phyloP scores from a whole-genome alignment of 1,140 invertebrate genomes.

The Leptinotarsa lineolata region DNA sequence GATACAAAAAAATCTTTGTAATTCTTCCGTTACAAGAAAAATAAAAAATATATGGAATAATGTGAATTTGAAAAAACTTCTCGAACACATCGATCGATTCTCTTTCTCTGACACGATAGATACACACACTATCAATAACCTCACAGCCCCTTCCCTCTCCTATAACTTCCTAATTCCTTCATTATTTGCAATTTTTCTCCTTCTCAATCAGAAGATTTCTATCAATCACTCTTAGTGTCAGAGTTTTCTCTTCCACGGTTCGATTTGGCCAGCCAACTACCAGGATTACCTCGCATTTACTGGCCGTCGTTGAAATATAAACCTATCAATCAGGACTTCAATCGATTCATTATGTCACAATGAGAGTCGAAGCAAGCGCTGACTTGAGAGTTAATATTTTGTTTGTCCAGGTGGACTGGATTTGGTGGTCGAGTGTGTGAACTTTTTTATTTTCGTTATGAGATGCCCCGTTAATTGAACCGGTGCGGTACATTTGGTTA shows the following conservation, averaged over 20 bases:
- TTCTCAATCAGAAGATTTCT: constrained; percentile 46
- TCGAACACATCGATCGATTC: background rate
- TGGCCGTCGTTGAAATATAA: constrained; percentile 45
- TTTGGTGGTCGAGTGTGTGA: too few species aligned
- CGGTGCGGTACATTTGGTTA: too few species aligned
- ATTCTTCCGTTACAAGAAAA: too few species aligned
- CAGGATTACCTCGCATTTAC: constrained; percentile 46
- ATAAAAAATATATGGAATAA: too few species aligned
- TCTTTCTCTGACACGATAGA: background rate
- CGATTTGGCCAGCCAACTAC: constrained; percentile 38
- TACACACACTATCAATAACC: background rate
- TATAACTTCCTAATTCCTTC: constrained; percentile 40
- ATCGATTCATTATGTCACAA: constrained; percentile 31
- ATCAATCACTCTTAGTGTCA: constrained; percentile 54
- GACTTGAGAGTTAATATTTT: background rate
- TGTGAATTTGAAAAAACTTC: too few species aligned
- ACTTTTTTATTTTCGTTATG: too few species aligned
- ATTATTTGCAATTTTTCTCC: constrained; percentile 51
- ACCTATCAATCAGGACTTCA: constrained; percentile 49
- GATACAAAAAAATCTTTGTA: too few species aligned
- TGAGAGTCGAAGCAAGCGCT: background rate
- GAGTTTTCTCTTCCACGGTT: constrained; percentile 38
- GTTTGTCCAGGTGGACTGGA: constrained; percentile 6
- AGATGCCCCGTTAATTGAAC: too few species aligned
- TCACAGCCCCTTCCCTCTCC: background rate